These are phyloP conservation scores for Steinernema hermaphroditum DNA, from an alignment of 2,888 invertebrate genomes.

Conservation along the genomic window DNA sequence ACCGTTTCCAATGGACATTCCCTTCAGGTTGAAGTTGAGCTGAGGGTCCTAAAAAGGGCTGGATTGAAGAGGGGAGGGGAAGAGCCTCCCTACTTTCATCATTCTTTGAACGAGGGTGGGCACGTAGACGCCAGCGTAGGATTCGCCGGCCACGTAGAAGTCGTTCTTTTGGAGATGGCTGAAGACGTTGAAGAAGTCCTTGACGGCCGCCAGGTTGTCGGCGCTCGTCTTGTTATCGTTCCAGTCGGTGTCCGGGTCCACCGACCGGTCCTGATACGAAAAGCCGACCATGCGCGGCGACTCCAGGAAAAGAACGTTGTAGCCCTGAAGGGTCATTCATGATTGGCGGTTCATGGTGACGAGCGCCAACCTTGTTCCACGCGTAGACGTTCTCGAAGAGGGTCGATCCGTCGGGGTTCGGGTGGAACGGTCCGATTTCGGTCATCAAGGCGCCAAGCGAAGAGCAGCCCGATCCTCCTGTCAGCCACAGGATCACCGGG, in stretches of 20 bases:
- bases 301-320: slow-evolving; percentile 70
- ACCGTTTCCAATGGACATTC: slow-evolving; percentile 61
- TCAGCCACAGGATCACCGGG: slow-evolving; percentile 67
- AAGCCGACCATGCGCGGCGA: slow-evolving; percentile 71
- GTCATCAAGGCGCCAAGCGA: slow-evolving; percentile 67
- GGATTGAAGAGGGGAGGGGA: neutral
- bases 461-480: slow-evolving; percentile 69
- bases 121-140: slow-evolving; percentile 69
- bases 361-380: slow-evolving; percentile 68
- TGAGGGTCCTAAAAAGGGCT: slow-evolving; percentile 12
- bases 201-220: slow-evolving; percentile 68
- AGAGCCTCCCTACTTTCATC: neutral
- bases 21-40: slow-evolving; percentile 49
- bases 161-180: slow-evolving; percentile 67
- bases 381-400: slow-evolving; percentile 63
- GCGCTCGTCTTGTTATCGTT: slow-evolving; percentile 43
- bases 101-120: slow-evolving; percentile 66
- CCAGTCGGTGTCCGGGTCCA: slow-evolving; percentile 47
- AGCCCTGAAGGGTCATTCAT: slow-evolving; percentile 67
- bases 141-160: slow-evolving; percentile 68
- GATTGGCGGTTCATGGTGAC: too few species aligned
- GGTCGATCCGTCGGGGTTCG: slow-evolving; percentile 57
- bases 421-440: slow-evolving; percentile 68
- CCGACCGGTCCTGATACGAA: slow-evolving; percentile 63
- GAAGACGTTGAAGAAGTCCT: slow-evolving; percentile 69